These are phyloP conservation scores for Rhombomys opimus DNA, from an alignment of 2,113 vertebrate species.

Conservation along the genomic window DNA sequence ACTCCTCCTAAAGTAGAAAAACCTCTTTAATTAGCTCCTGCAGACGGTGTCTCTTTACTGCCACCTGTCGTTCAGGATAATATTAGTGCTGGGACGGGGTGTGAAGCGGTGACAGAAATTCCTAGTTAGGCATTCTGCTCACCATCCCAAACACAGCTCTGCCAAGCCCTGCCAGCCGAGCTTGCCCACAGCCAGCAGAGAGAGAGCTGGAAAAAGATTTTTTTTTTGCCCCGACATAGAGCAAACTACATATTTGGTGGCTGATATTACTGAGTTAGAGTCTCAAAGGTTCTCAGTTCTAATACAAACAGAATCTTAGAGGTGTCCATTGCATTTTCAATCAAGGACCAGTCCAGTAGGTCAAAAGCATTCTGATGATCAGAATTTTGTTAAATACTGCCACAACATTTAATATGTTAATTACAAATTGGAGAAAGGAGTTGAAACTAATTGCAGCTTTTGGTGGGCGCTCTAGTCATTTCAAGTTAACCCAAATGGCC, in stretches of 20 bases:
- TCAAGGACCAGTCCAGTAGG: neutral
- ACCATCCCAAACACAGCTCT: too few species aligned
- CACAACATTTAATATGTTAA: conserved; percentile 47
- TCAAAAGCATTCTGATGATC: neutral
- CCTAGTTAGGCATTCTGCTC: accelerated
- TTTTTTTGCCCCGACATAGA: neutral
- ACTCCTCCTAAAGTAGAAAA: conserved; percentile 6
- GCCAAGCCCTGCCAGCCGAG: accelerated
- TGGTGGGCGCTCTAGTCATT: conserved; percentile 21
- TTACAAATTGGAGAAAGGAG: neutral
- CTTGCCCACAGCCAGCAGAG: neutral
- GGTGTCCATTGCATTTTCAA: neutral
- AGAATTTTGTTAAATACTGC: neutral
- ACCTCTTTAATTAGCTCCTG: conserved; percentile 60
- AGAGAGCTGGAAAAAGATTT: neutral
- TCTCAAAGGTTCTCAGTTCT: neutral
- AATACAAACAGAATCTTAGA: neutral
- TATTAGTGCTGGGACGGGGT: neutral
- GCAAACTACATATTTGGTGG: neutral
- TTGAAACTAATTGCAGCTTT: conserved; percentile 28
- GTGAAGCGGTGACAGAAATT: neutral
- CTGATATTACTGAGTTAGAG: neutral
- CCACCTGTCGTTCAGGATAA: conserved; percentile 79
- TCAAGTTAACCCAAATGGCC: conserved; percentile 55
- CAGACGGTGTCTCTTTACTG: conserved; percentile 65